Evolutionary conservation across 2,113 vertebrate genomes (phyloP), one percentile per base, ranked within the genome.

Genomic region (Atherinomorus stipes): DNA sequence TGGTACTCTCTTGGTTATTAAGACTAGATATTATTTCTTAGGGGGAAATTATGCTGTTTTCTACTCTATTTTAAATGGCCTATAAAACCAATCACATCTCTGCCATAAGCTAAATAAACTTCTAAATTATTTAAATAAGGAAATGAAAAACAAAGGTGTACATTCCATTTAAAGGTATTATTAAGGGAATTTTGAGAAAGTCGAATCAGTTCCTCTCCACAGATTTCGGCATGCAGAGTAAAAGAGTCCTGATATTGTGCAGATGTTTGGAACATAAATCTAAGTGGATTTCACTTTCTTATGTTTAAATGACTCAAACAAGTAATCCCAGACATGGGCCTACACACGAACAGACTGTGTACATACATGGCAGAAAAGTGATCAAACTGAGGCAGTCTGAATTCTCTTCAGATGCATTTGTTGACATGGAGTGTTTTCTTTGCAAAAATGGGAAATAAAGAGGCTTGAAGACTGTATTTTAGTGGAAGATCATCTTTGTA

Each of bases 401-500:
- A 40, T 25, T 40, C 26, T 72, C 26, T 37, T 51, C 53, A 12
- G 50, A 57, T 78, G 44, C 34, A 53, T 50, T 44, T 75, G 66
- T 67, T 76, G 61, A 64, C 60, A 64, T 31, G 21, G 58, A 18
- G 15, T 58, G 38, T 67, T 80, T 61, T 70, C 50, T 72, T 72
- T 50, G 7, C 38, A n/a, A n/a, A 67, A 52, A 57, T 11, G 18
- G 51, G 62, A 68, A 19, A 54, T 23, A 37, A 40, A 40, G n/a
- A 66, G 72, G 25, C 65, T 64, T 11, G 13, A 70, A 75, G 79
- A 71, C 69, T 67, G 63, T 58, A 71, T 31, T 31, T 31, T 63
- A 54, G 81, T 61, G 40, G 66, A 62, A 34, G 26, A 57, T 44
- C 75, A 70, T 86, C 80, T 85, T 83, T 86, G 77, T 64, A 38